Evolutionary conservation across 2,113 vertebrate genomes (phyloP).

Genomic region (Ptilorrhoa leucosticta): DNA sequence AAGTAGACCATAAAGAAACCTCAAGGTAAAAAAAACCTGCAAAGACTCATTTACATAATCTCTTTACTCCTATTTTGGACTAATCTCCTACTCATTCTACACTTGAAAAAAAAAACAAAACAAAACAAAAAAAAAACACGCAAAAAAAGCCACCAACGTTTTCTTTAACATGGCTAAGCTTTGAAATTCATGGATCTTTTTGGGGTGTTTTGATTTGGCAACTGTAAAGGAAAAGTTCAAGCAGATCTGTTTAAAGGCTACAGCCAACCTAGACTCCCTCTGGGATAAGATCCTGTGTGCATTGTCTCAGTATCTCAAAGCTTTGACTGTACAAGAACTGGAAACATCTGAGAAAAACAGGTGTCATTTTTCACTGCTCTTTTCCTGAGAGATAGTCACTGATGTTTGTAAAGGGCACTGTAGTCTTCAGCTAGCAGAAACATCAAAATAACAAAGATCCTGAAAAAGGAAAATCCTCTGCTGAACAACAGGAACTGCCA

Average conservation of each 20-base stretch:
- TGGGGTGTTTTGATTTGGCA: neutral
- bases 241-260: neutral
- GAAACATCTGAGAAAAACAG: slow-evolving; percentile 2
- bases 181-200: neutral
- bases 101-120: neutral
- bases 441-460: neutral
- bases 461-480: neutral
- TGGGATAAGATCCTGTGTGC: neutral
- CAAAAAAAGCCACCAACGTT: neutral
- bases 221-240: neutral
- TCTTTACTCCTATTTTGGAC: neutral
- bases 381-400: neutral
- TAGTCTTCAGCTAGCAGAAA: neutral
- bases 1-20: neutral
- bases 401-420: neutral
- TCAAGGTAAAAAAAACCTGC: neutral
- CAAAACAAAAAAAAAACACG: rapidly evolving
- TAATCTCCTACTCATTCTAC: neutral
- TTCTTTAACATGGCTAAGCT: neutral
- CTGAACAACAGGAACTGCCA: neutral
- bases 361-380: neutral
- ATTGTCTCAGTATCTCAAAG: neutral
- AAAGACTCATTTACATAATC: neutral
- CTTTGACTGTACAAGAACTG: neutral
- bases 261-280: neutral